Conservation (phyloP, 1,140 invertebrate species). For the Caenorhabditis inopinata region DNA sequence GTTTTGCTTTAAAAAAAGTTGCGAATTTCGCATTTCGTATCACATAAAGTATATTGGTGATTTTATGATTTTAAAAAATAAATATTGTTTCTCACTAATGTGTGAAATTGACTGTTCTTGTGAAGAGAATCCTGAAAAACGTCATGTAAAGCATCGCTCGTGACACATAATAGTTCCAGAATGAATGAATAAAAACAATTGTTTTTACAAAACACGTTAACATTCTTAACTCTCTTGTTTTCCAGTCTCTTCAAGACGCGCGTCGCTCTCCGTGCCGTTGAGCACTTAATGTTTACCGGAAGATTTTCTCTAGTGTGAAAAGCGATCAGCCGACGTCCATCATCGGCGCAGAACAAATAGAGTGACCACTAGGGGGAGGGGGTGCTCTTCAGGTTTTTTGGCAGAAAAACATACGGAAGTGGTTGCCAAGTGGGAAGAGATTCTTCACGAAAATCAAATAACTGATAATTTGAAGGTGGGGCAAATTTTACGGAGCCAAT, state of each 20-base stretch:
- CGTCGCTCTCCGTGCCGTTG: not conserved
- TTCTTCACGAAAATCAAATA: constrained; percentile 11
- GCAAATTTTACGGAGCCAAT: too few species aligned
- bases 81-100: too few species aligned
- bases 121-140: too few species aligned
- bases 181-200: too few species aligned
- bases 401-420: constrained; percentile 30
- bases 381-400: constrained; percentile 33
- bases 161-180: too few species aligned
- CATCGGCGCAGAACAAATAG: constrained; percentile 30
- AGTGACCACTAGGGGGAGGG: not conserved
- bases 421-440: constrained; percentile 22
- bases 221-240: not conserved
- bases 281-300: constrained; percentile 32
- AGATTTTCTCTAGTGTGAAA: constrained; percentile 27
- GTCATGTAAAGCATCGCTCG: too few species aligned
- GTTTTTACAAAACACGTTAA: not conserved
- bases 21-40: too few species aligned
- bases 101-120: too few species aligned
- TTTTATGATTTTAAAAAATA: too few species aligned
- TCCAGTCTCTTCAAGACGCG: constrained; percentile 7
- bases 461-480: not conserved
- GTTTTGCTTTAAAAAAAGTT: too few species aligned
- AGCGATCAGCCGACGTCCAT: constrained; percentile 27
- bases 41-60: too few species aligned